Conservation (phyloP, 1,140 invertebrate species). For the Nebria ingens region DNA sequence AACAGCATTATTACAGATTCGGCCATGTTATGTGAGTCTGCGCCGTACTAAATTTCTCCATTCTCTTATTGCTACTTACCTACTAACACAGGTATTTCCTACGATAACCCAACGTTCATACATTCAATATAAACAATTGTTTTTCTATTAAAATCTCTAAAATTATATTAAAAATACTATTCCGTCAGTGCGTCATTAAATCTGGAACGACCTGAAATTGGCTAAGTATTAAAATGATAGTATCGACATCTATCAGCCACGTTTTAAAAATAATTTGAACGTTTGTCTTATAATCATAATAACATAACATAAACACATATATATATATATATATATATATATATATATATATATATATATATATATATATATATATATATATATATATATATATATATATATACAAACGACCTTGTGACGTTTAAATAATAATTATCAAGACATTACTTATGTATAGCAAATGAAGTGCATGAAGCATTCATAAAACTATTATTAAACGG, state of each 20-base stretch:
- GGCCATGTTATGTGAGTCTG: slow-evolving; percentile 32
- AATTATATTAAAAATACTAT: background rate
- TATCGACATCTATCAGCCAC: background rate
- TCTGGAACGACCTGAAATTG: background rate
- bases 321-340: no score
- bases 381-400: no score
- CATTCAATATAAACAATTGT: background rate
- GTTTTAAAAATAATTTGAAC: background rate
- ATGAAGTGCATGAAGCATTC: no score
- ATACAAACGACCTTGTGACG: no score
- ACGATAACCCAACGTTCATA: no score
- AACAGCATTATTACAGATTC: slow-evolving; percentile 31
- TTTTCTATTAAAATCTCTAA: background rate
- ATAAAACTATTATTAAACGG: no score
- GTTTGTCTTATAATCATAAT: no score
- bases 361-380: no score
- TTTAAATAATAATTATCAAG: no score
- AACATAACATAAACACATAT: no score
- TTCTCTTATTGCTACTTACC: background rate
- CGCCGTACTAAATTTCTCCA: slow-evolving; percentile 19
- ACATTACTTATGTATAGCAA: no score
- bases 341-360: no score
- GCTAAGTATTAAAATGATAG: background rate
- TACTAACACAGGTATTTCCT: background rate
- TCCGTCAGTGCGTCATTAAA: background rate